These are phyloP conservation scores for Sterrhoptilus dennistouni DNA, from an alignment of 2,113 vertebrate genomes.

Conservation along the genomic window DNA sequence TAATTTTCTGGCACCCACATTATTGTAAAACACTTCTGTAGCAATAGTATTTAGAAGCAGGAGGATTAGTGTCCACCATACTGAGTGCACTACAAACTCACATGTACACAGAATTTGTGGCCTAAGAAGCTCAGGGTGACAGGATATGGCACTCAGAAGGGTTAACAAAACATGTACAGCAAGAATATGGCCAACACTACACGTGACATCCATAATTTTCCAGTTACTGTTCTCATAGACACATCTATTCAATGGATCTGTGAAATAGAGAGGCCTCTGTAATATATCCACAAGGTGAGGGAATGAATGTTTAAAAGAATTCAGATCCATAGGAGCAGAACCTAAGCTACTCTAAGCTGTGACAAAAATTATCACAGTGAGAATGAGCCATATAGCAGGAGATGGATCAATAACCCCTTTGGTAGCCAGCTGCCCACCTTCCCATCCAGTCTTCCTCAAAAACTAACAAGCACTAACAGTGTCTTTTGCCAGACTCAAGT, in stretches of 20 bases:
- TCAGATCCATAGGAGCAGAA: not conserved
- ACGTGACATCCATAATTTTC: not conserved
- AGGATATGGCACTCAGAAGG: not conserved
- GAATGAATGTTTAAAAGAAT: not conserved
- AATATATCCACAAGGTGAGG: not conserved
- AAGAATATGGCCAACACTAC: not conserved
- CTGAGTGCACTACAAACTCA: not conserved
- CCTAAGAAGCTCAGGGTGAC: not conserved
- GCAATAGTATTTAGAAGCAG: not conserved
- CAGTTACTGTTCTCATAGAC: not conserved
- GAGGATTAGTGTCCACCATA: not conserved
- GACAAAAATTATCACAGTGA: not conserved
- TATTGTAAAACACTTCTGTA: not conserved
- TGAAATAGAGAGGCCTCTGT: not conserved
- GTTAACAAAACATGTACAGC: not conserved
- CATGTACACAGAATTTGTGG: not conserved
- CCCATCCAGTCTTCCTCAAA: not conserved
- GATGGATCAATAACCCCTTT: not conserved
- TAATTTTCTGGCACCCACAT: not conserved
- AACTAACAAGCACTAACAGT: not conserved
- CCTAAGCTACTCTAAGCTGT: not conserved
- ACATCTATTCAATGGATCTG: not conserved
- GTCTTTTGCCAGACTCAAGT: not conserved
- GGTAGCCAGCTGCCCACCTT: not conserved
- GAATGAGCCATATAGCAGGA: not conserved